Base-by-base conservation (phyloP, 2,888 invertebrate species). In the Danaus chrysippus region DNA sequence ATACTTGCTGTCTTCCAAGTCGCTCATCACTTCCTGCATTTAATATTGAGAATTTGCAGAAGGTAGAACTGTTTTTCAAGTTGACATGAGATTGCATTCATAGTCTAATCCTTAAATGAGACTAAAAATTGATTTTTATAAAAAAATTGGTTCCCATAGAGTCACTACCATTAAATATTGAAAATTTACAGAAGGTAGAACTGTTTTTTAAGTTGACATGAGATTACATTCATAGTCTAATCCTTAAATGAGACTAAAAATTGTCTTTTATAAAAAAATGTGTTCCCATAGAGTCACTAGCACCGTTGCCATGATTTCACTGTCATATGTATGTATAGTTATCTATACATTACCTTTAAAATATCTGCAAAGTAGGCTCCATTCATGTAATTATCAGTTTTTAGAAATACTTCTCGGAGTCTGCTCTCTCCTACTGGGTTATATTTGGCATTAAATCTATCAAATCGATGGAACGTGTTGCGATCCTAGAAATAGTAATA, bases 361-460 rank as follows among this genome's bases (percentile, higher is more conserved):
- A 99, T 97, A 79, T 98, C 94, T 5, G 98, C 99, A 91, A 99
- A 99, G 90, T 98, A 99, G 87, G 95, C 97, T 62, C 99, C 99
- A 76, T 96, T 95, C 79, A 98, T 93, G 86, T 95, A 95, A 91
- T 99, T 99, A 83, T 99, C 99, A 0, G 99, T 99, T 91, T 99
- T 99, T 65, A 99, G 94, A 91, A 99, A 99, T 13, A 99, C 99
- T 88, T 99, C 99, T 19, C 99, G 92, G 62, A 99, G 92, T 62
- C 97, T 92, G 74, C 96, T 97, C 88, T 99, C 98, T 0, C 99
- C 99, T 76, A 99, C 98, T 0, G 99, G 99, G 91, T 99, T 99
- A 88, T 99, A 99, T 86, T 99, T 99, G 49, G 99, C 97, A 87
- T 99, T 99, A 92, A 99, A 99, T 86, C 99, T 99, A 90, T 99